These are phyloP conservation scores for Harpegnathos saltator DNA, from an alignment of 1,140 invertebrate genomes.

Conservation along the genomic window DNA sequence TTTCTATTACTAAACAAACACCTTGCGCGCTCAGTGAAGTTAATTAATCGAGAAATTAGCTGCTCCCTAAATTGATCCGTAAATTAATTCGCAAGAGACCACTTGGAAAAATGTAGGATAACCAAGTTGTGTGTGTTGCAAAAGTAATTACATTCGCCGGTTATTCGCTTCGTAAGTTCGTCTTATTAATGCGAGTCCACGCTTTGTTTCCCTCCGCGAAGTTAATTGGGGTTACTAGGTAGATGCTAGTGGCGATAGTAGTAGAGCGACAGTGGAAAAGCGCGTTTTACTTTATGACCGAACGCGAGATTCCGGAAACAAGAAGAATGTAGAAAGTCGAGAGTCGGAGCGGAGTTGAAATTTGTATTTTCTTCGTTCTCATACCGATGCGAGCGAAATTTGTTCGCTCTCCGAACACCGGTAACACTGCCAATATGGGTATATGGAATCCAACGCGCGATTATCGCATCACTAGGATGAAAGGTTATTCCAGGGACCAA, in stretches of 20 bases:
- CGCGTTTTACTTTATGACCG: conserved; percentile 19
- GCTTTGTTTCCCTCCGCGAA: conserved; percentile 7
- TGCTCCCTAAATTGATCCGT: not conserved
- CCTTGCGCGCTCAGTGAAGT: not conserved
- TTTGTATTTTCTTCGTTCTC: conserved; percentile 32
- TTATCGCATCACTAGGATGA: not conserved
- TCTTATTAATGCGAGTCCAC: conserved; percentile 10
- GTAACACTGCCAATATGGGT: no score
- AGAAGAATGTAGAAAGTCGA: conserved; percentile 69
- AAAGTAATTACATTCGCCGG: not conserved
- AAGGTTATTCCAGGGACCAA: not conserved
- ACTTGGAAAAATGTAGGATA: not conserved
- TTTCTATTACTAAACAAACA: not conserved
- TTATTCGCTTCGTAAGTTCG: not conserved
- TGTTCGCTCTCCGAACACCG: not conserved
- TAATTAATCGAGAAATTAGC: not conserved
- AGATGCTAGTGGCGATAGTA: not conserved
- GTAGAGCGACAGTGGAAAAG: not conserved
- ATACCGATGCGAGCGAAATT: conserved; percentile 19
- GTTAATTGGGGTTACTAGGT: conserved; percentile 47
- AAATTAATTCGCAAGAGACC: not conserved
- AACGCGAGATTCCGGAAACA: conserved; percentile 43
- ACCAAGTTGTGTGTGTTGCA: not conserved
- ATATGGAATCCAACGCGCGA: not conserved
- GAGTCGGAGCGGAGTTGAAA: not conserved